Conservation (phyloP, 2,888 invertebrate genomes). For the Phaedon cochleariae region DNA sequence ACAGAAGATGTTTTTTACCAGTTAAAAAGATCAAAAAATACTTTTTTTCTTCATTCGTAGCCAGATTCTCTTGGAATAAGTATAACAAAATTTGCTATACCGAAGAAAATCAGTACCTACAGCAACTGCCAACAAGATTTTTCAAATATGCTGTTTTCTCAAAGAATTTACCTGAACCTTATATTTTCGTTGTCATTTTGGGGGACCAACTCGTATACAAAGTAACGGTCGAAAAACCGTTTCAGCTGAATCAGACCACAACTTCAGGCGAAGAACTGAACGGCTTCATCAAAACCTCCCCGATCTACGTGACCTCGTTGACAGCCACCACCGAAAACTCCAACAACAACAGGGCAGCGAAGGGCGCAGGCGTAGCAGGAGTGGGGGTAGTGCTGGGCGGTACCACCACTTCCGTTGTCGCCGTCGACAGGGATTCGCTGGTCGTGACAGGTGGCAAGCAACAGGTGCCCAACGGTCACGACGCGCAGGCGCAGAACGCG, state of each 20-base stretch:
- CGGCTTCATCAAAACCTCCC: constrained; percentile 83
- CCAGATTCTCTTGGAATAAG: too few species aligned
- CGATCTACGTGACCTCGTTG: constrained; percentile 85
- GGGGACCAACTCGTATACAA: neutral
- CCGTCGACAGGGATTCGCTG: constrained; percentile 57
- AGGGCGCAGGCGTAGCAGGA: constrained; percentile 42
- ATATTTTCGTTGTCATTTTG: too few species aligned
- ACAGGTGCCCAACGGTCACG: constrained; percentile 40
- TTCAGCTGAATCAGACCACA: constrained; percentile 72
- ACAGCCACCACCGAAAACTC: constrained; percentile 65
- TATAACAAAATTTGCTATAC: too few species aligned
- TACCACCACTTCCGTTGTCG: constrained; percentile 58
- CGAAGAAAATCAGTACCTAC: too few species aligned
- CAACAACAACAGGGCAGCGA: constrained; percentile 64
- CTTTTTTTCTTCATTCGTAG: too few species aligned
- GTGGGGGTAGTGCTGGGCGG: constrained; percentile 56
- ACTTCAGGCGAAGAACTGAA: constrained; percentile 72
- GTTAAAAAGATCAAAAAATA: too few species aligned
- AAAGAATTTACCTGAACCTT: too few species aligned
- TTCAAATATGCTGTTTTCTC: too few species aligned
- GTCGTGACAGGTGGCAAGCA: constrained; percentile 49
- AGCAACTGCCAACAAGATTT: too few species aligned
- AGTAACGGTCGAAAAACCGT: constrained; percentile 37
- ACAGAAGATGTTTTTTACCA: too few species aligned
- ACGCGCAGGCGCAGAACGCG: constrained; percentile 36